Evolutionary conservation across 2,113 vertebrate genomes (phyloP).

Genomic region (Zosterops borbonicus): DNA sequence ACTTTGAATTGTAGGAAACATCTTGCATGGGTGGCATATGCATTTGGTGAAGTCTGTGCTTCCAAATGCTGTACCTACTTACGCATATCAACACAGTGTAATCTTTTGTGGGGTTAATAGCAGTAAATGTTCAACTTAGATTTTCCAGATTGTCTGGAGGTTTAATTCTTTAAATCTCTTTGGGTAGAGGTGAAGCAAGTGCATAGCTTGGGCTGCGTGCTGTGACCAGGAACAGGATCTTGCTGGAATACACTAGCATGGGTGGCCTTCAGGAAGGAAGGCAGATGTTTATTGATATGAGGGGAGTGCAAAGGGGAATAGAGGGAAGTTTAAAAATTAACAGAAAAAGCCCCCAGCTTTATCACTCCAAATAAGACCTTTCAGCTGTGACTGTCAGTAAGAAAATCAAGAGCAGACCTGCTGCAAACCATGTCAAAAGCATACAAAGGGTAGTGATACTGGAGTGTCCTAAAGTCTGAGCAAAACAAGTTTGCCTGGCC

Average conservation of each 20-base stretch:
- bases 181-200: constrained; percentile 15
- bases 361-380: constrained; percentile 24
- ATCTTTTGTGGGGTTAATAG: constrained; percentile 63
- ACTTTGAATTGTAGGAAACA: neutral
- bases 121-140: constrained; percentile 76
- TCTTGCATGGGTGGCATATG: neutral
- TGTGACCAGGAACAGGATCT: constrained; percentile 59
- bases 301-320: neutral
- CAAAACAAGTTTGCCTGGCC: neutral
- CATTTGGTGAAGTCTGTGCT: neutral
- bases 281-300: constrained; percentile 10
- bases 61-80: constrained; percentile 13
- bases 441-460: neutral
- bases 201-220: constrained; percentile 1
- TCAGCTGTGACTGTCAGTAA: constrained; percentile 7
- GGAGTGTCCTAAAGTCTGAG: neutral
- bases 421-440: neutral
- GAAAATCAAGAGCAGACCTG: neutral
- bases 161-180: constrained; percentile 54
- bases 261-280: constrained; percentile 29
- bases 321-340: constrained; percentile 65
- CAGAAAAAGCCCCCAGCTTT: neutral
- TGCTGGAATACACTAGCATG: constrained; percentile 53
- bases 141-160: constrained; percentile 58
- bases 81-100: constrained; percentile 23